Evolutionary conservation across 1,140 invertebrate genomes (phyloP).

Genomic region (Polypedilum pembai): DNA sequence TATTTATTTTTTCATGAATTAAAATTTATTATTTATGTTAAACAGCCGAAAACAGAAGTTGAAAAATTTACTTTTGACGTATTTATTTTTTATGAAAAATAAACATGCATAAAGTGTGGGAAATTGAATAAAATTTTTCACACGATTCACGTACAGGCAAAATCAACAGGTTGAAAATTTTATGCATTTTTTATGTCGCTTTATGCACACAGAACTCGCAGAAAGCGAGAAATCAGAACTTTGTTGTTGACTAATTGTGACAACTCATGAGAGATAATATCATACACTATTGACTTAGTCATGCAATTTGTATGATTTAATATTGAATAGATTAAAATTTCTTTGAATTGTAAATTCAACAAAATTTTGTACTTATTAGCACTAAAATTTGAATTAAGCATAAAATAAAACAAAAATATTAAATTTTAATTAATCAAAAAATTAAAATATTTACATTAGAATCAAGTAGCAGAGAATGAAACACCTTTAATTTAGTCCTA

Average conservation of each 20-base stretch:
- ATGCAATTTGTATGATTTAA: no score
- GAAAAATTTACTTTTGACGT: background rate
- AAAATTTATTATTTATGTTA: constrained; percentile 15
- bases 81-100: background rate
- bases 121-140: background rate
- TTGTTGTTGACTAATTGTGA: background rate
- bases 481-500: no score
- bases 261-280: background rate
- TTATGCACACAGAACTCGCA: background rate
- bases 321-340: no score
- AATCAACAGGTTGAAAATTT: background rate
- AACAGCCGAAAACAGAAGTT: background rate
- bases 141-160: background rate
- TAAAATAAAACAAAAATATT: no score
- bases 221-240: background rate
- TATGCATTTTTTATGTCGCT: background rate
- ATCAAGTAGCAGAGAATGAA: no score
- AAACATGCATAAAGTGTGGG: background rate
- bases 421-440: no score
- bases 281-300: background rate
- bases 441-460: no score
- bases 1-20: background rate
- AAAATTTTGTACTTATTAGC: no score
- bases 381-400: no score
- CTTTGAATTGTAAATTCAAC: no score